Evolutionary conservation across 2,113 vertebrate genomes (phyloP), one percentile per base, ranked within the genome.

Genomic region (Vanacampus margaritifer): DNA sequence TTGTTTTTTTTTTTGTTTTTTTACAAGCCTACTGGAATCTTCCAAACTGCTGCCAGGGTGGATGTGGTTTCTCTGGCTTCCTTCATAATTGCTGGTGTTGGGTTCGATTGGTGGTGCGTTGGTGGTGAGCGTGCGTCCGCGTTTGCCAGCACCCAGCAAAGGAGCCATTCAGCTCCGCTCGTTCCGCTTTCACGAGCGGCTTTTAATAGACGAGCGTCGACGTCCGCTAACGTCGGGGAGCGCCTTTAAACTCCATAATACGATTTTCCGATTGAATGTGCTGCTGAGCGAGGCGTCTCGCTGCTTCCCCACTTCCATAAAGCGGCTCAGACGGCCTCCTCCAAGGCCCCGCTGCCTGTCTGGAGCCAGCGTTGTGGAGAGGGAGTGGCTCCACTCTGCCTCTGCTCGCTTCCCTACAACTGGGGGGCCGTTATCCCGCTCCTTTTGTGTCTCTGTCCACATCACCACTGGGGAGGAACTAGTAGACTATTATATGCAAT

Each of bases 21-120:
- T 88, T 83, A 90, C 80, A 84, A 87, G 86, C 86, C 79, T 85
- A 71, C 83, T 90, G 86, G 83, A 89, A 85, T 88, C 83, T 86
- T 87, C 84, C 87, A 89, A 84, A 86, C 84, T 87, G 69, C 83
- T 89, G 89, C 89, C 87, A 89, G 87, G 86, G 82, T 88, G 89
- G 90, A 92, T 89, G 91, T 92, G 89, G 90, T 89, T 84, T 82
- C 77, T 75, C 85, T 89, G 82, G 87, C 88, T 90, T 93, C 89
- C 91, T 91, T 90, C 84, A 84, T 92, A 90, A 92, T 90, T 92
- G 88, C 86, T 87, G 87, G 90, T 91, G 82, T 90, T 89, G 88
- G 86, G 86, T 90, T 90, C 85, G 83, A 88, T 87, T 89, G 73
- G 84, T 79, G 82, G 82, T 62, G 60, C 89, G 59, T 9, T 36